A percentile compares a stretch with the other conserved stretches of the same genome.
phyloP scores from a whole-genome alignment of 2,797 vertebrate species.

The Sebastes steindachneri region DNA sequence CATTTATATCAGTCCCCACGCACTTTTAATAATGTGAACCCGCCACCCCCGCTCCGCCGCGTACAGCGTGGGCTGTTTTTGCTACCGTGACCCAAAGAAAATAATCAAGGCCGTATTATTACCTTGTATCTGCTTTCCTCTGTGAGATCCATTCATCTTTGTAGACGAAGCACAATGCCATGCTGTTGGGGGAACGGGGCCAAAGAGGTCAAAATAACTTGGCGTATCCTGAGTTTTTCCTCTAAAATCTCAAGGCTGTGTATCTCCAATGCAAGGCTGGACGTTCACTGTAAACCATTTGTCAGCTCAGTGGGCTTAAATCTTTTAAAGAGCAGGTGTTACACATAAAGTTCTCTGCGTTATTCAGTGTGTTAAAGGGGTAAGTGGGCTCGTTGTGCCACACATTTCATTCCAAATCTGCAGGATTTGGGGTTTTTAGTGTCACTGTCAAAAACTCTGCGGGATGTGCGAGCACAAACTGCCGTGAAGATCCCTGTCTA shows the following conservation, averaged over 20 bases:
- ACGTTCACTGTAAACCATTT: slow-evolving; percentile 40
- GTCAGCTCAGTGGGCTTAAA: slow-evolving; percentile 31
- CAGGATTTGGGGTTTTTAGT: slow-evolving; percentile 33
- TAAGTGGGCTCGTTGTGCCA: slow-evolving; percentile 15
- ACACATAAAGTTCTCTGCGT: slow-evolving; percentile 19
- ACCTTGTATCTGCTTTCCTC: slow-evolving; percentile 67
- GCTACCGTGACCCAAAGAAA: slow-evolving; percentile 73
- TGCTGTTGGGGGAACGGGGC: slow-evolving; percentile 39
- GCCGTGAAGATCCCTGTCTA: slow-evolving; percentile 13
- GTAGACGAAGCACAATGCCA: slow-evolving; percentile 58
- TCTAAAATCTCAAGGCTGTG: not conserved
- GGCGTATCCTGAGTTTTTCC: slow-evolving; percentile 8
- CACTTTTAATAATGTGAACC: slow-evolving; percentile 68
- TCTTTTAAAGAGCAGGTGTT: slow-evolving; percentile 69
- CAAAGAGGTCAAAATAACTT: slow-evolving; percentile 52
- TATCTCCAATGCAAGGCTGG: slow-evolving; percentile 1
- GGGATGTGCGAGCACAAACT: slow-evolving; percentile 17
- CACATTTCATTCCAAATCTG: slow-evolving; percentile 33
- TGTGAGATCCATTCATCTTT: slow-evolving; percentile 65
- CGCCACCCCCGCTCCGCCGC: slow-evolving; percentile 1
- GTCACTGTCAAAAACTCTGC: slow-evolving; percentile 43
- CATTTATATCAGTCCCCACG: slow-evolving; percentile 64
- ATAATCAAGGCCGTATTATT: slow-evolving; percentile 66
- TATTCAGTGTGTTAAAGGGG: not conserved
- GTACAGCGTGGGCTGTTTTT: slow-evolving; percentile 54